Percentiles rank a stretch among this genome's conserved stretches.
Conservation (phyloP, 1,140 invertebrate genomes). For the Macrobrachium rosenbergii region DNA sequence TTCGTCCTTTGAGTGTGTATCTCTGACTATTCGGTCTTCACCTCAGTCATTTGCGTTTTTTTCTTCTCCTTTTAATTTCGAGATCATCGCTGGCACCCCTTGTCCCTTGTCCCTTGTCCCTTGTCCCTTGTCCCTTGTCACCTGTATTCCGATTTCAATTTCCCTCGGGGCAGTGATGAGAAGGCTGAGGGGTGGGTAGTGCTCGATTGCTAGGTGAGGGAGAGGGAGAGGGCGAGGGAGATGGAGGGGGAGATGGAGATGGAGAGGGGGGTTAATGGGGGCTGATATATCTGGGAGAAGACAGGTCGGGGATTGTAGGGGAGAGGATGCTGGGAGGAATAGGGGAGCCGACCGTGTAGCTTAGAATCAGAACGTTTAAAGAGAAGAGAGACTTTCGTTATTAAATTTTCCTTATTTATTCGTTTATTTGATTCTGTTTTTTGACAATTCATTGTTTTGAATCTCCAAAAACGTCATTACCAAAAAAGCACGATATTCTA, state of each 20-base stretch:
- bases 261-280: no score
- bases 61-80: background rate
- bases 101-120: background rate
- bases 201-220: background rate
- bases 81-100: background rate
- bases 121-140: background rate
- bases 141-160: background rate
- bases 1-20: no score
- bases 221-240: background rate
- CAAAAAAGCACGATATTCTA: no score
- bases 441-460: no score
- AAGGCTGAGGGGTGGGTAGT: constrained; percentile 20
- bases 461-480: no score
- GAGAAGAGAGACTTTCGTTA: no score
- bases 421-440: no score
- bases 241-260: background rate
- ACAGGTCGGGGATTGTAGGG: background rate
- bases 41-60: background rate
- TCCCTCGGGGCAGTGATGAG: background rate
- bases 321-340: no score
- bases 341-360: no score
- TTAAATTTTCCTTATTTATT: no score
- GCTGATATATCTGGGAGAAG: background rate
- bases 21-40: background rate
- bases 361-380: no score